phyloP scores from a whole-genome alignment of 2,888 invertebrate species.

The Aphodius sticticus region DNA sequence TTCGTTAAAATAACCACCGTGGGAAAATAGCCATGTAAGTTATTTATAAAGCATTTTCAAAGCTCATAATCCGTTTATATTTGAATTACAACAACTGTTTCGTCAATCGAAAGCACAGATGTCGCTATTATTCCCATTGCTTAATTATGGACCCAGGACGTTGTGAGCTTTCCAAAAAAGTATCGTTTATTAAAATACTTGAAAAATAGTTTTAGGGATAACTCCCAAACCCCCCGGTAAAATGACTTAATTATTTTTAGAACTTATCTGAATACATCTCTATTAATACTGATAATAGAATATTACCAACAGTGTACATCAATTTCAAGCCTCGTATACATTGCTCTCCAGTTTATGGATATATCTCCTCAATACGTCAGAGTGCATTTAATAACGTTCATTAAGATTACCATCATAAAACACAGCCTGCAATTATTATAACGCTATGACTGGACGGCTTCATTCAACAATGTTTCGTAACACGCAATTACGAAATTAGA shows the following conservation, averaged over 20 bases:
- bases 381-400: not conserved
- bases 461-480: not conserved
- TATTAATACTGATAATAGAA: not conserved
- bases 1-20: too few relatives aligned
- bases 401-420: not conserved
- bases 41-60: too few relatives aligned
- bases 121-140: too few relatives aligned
- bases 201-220: too few relatives aligned
- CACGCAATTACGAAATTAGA: not conserved
- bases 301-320: not conserved
- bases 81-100: too few relatives aligned
- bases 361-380: not conserved
- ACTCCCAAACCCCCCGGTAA: not conserved
- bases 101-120: too few relatives aligned
- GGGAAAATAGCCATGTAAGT: too few relatives aligned
- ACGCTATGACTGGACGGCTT: not conserved
- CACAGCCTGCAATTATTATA: not conserved
- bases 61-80: too few relatives aligned
- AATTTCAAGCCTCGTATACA: not conserved
- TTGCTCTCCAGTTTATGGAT: not conserved
- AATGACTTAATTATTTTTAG: not conserved
- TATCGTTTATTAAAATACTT: too few relatives aligned
- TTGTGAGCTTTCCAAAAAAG: too few relatives aligned
- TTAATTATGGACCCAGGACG: too few relatives aligned
- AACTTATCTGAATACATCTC: not conserved